phyloP scores from a whole-genome alignment of 2,113 vertebrate species.

The Trogon surrucura region DNA sequence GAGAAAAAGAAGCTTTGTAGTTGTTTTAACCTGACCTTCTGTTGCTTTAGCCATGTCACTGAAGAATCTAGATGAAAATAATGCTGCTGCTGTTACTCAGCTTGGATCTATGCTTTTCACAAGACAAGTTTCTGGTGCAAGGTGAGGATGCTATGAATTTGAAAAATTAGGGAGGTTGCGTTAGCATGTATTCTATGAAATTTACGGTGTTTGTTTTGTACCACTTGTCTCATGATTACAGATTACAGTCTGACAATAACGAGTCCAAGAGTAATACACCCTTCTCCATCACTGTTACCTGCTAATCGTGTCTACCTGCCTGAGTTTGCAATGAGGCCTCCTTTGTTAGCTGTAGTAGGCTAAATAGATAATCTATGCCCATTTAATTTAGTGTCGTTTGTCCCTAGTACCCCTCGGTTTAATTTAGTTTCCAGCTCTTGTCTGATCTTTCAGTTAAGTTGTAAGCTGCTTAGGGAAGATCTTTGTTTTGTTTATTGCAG shows the following conservation, averaged over 20 bases:
- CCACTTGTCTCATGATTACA: background rate
- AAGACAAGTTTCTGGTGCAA: slow-evolving; percentile 96
- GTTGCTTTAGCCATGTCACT: slow-evolving; percentile 88
- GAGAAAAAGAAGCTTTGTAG: background rate
- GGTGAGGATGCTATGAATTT: slow-evolving; percentile 75
- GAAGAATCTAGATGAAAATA: slow-evolving; percentile 78
- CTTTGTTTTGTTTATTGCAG: slow-evolving; percentile 35
- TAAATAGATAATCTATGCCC: background rate
- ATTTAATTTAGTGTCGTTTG: slow-evolving; percentile 15
- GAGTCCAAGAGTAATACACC: background rate
- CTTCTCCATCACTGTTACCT: background rate
- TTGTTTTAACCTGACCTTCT: background rate
- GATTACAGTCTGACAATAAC: background rate
- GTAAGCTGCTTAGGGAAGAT: background rate
- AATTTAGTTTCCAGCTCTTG: slow-evolving; percentile 21
- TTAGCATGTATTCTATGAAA: background rate
- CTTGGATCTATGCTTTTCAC: slow-evolving; percentile 99
- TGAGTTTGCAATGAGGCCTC: background rate
- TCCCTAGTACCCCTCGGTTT: background rate
- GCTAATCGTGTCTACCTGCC: background rate
- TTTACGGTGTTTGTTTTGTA: background rate
- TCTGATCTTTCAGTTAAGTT: background rate
- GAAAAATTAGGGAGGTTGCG: background rate
- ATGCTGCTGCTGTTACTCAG: slow-evolving; percentile 83
- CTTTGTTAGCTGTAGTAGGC: background rate